Evolutionary conservation across 1,140 invertebrate species (phyloP).

Genomic region (Armadillidium nasatum): DNA sequence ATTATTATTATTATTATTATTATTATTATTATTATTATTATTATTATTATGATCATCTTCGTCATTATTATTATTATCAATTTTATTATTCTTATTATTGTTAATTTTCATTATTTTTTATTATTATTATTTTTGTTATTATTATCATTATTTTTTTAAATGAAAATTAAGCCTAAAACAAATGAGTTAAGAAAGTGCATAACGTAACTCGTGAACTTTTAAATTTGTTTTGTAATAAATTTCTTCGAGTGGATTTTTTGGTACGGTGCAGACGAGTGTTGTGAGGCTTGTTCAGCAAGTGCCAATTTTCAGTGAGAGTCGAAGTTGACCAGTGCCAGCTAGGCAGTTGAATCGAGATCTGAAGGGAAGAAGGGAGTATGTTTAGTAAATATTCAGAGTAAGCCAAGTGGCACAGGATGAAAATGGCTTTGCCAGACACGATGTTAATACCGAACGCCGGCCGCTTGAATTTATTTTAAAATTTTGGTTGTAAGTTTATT

Average conservation of each 20-base stretch:
- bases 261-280: background rate
- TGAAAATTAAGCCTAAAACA: no score
- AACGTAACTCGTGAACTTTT: no score
- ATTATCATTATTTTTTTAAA: no score
- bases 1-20: no score
- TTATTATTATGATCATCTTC: no score
- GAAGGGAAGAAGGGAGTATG: background rate
- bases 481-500: no score
- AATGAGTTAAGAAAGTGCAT: no score
- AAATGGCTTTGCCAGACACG: background rate
- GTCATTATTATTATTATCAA: no score
- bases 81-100: no score
- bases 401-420: background rate
- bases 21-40: no score
- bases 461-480: background rate
- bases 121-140: no score
- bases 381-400: background rate
- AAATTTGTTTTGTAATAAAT: background rate
- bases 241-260: background rate
- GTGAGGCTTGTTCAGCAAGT: background rate
- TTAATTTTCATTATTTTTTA: no score
- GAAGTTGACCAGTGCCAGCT: background rate
- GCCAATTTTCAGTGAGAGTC: background rate
- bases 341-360: slow-evolving; percentile 2
- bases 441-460: background rate